A percentile compares a stretch with the other conserved stretches of the same genome.
These are phyloP conservation scores for Hexactinellida sp. DNA, from an alignment of 37 sponge, comb jelly and placozoan species.

Conservation along the genomic window DNA sequence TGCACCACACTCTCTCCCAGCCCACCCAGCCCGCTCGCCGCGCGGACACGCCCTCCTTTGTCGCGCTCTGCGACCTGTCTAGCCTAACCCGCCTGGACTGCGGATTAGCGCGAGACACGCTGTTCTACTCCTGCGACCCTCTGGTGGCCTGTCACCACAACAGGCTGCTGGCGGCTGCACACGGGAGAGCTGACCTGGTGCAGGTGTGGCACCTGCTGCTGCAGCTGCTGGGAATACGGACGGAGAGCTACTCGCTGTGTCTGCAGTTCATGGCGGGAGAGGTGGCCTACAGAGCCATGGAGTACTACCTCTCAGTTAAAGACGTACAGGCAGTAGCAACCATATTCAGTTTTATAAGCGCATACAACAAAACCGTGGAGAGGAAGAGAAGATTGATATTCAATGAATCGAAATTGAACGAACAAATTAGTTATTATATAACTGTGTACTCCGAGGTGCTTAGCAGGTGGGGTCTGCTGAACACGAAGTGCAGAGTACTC, in stretches of 20 bases:
- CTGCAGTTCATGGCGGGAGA: neutral
- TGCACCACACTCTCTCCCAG: neutral
- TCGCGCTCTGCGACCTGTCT: neutral
- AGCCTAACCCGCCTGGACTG: neutral
- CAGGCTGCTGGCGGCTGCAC: neutral
- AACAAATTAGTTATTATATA: neutral
- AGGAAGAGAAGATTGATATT: neutral
- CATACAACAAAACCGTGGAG: neutral
- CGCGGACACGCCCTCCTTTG: neutral
- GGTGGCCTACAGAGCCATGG: neutral
- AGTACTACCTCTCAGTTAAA: neutral
- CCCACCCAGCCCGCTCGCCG: neutral
- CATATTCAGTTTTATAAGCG: neutral
- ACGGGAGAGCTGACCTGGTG: neutral
- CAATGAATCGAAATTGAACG: neutral
- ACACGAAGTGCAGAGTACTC: neutral
- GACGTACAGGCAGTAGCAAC: neutral
- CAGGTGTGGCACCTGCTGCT: slow-evolving; percentile 3
- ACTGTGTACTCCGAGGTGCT: neutral
- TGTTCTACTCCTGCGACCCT: neutral
- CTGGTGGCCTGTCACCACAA: neutral
- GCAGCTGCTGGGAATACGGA: neutral
- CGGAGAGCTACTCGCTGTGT: neutral
- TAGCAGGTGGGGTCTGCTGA: neutral
- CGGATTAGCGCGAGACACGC: neutral